These are phyloP conservation scores for Xylota sylvarum DNA, from an alignment of 2,888 invertebrate species.

Conservation along the genomic window DNA sequence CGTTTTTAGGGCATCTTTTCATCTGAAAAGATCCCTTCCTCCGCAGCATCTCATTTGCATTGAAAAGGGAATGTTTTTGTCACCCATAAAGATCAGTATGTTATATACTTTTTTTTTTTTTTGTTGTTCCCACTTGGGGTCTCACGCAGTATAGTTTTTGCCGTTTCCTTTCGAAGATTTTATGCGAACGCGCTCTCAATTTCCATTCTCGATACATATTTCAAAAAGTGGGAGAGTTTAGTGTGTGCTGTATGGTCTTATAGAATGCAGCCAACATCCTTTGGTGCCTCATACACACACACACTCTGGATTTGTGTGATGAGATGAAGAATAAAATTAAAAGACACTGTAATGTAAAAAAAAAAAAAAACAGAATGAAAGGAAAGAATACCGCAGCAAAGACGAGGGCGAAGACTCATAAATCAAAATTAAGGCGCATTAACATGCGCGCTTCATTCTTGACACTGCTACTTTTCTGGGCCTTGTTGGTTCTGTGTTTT, in stretches of 20 bases:
- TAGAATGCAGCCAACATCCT: constrained; percentile 69
- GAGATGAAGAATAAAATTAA: constrained; percentile 62
- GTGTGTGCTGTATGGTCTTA: neutral
- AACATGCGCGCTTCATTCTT: constrained; percentile 77
- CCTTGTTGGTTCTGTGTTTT: constrained; percentile 43
- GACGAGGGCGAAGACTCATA: constrained; percentile 76
- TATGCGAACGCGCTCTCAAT: constrained; percentile 74
- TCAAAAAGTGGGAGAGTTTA: constrained; percentile 68
- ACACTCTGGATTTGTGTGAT: constrained; percentile 47
- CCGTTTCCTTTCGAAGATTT: constrained; percentile 60
- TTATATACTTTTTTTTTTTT: constrained; percentile 11
- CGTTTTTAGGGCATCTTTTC: constrained; percentile 71
- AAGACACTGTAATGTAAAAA: constrained; percentile 55
- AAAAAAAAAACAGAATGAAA: constrained; percentile 48
- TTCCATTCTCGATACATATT: constrained; percentile 65
- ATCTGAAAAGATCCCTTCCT: constrained; percentile 62
- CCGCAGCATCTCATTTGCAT: constrained; percentile 72
- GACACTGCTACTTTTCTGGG: constrained; percentile 72
- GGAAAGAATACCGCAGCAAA: constrained; percentile 66
- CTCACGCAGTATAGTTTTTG: constrained; percentile 45
- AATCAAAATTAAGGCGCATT: constrained; percentile 77
- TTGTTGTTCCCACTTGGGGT: constrained; percentile 44
- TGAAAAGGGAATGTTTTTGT: constrained; percentile 77
- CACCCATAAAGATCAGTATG: constrained; percentile 73
- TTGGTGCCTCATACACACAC: constrained; percentile 26